Evolutionary conservation across 2,113 vertebrate genomes (phyloP).

Genomic region (Rhinolophus ferrumequinum): DNA sequence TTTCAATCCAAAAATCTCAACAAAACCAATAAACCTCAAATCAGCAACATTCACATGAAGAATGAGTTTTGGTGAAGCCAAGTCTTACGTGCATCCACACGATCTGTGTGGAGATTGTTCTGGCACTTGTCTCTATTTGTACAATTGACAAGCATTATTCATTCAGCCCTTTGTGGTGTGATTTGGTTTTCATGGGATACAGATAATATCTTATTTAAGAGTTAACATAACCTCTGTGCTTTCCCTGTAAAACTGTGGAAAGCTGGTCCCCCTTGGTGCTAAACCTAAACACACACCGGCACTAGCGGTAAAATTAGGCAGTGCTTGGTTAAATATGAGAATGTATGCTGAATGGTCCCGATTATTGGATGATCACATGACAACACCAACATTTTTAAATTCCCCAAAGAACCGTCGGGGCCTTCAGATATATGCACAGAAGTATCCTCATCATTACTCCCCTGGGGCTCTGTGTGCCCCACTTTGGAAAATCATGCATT

Average conservation of each 20-base stretch:
- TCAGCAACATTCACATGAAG: not conserved
- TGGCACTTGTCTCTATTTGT: not conserved
- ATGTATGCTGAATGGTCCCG: not conserved
- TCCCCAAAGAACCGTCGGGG: not conserved
- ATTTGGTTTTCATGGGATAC: not conserved
- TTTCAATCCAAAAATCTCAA: not conserved
- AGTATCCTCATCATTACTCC: not conserved
- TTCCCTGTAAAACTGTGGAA: not conserved
- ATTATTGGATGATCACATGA: not conserved
- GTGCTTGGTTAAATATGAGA: not conserved
- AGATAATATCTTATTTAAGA: not conserved
- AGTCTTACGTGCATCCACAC: not conserved
- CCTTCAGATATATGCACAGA: not conserved
- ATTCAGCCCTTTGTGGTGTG: not conserved
- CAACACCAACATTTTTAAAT: not conserved
- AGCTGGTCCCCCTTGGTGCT: not conserved
- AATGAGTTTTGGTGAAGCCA: not conserved
- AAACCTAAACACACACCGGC: not conserved
- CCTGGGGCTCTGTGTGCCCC: not conserved
- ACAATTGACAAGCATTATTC: not conserved
- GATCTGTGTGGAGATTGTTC: not conserved
- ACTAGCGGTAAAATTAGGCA: not conserved
- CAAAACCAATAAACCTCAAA: not conserved
- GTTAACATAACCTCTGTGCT: not conserved
- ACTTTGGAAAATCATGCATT: not conserved